These are phyloP conservation scores for Carduelis carduelis DNA, from an alignment of 2,797 vertebrate species.

Conservation along the genomic window DNA sequence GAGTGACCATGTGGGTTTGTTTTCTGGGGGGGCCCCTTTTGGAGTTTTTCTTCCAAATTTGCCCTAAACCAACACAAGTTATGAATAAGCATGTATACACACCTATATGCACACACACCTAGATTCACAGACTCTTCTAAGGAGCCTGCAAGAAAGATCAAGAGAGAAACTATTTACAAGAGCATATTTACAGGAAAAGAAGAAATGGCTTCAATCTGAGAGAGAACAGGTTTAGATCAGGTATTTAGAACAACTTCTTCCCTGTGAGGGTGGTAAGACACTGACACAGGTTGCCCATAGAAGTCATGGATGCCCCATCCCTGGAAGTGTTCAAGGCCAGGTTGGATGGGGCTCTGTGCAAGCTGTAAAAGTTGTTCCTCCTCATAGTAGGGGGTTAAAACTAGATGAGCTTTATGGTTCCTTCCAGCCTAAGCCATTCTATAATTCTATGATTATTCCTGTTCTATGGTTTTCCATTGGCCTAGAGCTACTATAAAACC, in stretches of 20 bases:
- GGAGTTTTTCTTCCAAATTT: not conserved
- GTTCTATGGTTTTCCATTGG: not conserved
- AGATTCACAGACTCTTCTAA: not conserved
- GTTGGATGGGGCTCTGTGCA: too few relatives aligned
- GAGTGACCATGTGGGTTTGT: not conserved
- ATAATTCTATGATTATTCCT: not conserved
- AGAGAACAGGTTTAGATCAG: not conserved
- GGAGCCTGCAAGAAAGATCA: not conserved
- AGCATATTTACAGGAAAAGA: not conserved
- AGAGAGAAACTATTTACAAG: not conserved
- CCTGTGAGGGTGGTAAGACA: not conserved
- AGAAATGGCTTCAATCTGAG: not conserved
- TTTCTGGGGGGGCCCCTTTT: not conserved
- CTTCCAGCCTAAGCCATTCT: not conserved
- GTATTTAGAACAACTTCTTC: not conserved
- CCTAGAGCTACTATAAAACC: not conserved
- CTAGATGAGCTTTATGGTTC: not conserved
- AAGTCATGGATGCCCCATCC: rapidly evolving
- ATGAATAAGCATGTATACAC: not conserved
- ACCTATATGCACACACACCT: not conserved
- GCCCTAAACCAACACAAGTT: not conserved
- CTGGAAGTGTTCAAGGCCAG: not conserved
- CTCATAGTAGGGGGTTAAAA: not conserved
- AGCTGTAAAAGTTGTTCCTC: not conserved
- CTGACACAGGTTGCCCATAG: rapidly evolving